Percentiles rank a stretch among this genome's conserved stretches.
phyloP scores from a whole-genome alignment of 1,140 invertebrate species.

The Apis cerana region DNA sequence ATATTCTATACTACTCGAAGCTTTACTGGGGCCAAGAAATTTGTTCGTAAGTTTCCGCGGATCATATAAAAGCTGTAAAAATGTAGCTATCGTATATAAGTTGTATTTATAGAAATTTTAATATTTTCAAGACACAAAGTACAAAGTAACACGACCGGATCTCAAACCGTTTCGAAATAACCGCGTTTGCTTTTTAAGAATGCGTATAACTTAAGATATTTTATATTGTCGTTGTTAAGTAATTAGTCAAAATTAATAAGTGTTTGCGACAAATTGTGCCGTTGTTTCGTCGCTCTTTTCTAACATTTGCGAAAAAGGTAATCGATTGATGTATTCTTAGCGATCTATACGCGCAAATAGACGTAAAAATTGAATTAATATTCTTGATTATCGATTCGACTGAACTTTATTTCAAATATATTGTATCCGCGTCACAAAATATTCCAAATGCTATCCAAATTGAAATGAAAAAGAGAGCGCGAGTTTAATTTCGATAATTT shows the following conservation, averaged over 20 bases:
- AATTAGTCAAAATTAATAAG: neutral
- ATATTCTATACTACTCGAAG: constrained; percentile 52
- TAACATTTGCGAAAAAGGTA: neutral
- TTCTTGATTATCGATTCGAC: neutral
- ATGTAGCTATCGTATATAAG: constrained; percentile 47
- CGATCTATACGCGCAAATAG: neutral
- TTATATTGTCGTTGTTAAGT: constrained; percentile 25
- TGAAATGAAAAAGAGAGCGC: neutral
- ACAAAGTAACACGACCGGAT: constrained; percentile 76
- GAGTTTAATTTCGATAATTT: neutral
- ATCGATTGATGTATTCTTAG: neutral
- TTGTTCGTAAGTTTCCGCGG: constrained; percentile 51
- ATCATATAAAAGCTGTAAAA: constrained; percentile 23
- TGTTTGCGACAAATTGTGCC: neutral
- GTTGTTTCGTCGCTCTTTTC: neutral
- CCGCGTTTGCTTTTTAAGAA: constrained; percentile 30
- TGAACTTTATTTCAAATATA: constrained; percentile 3
- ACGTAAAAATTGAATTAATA: neutral
- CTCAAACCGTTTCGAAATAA: constrained; percentile 70
- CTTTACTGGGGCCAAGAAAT: constrained; percentile 63
- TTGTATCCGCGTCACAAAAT: constrained; percentile 1
- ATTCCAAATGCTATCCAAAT: neutral
- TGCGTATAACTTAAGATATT: constrained; percentile 32
- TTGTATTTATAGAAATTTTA: constrained; percentile 59
- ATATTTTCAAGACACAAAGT: constrained; percentile 74